Conservation (phyloP, 2,888 invertebrate genomes). For the Andrena bicolor region DNA sequence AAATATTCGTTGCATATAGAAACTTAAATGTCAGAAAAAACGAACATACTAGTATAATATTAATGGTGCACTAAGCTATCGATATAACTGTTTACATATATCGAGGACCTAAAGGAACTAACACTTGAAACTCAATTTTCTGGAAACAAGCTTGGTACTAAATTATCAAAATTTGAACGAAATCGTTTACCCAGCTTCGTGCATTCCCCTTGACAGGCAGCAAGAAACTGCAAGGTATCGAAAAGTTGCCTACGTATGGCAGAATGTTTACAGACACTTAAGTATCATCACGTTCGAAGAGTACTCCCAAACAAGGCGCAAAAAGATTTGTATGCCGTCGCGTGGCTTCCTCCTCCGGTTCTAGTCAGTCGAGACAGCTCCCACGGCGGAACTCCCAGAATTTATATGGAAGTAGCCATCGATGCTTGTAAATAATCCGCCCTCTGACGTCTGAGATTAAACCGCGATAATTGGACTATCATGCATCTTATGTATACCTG, state of each 20-base stretch:
- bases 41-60: too few species aligned
- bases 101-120: too few species aligned
- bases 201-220: too few species aligned
- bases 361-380: constrained; percentile 16
- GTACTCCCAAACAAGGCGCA: constrained; percentile 43
- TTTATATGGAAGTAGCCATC: constrained; percentile 53
- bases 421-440: constrained; percentile 41
- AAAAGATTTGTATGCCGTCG: constrained; percentile 59
- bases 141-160: too few species aligned
- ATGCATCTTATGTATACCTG: constrained; percentile 40
- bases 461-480: constrained; percentile 57
- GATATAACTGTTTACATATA: too few species aligned
- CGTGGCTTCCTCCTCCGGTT: constrained; percentile 44
- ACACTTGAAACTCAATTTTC: too few species aligned
- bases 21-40: too few species aligned
- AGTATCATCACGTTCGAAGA: constrained; percentile 43
- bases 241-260: constrained; percentile 2
- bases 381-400: constrained; percentile 27
- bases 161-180: too few species aligned
- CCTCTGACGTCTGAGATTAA: constrained; percentile 43
- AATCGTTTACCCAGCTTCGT: too few species aligned
- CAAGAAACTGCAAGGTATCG: neutral
- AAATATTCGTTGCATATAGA: too few species aligned
- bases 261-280: constrained; percentile 26
- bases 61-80: too few species aligned